phyloP scores from a whole-genome alignment of 2,888 invertebrate species.

The Pecten maximus region DNA sequence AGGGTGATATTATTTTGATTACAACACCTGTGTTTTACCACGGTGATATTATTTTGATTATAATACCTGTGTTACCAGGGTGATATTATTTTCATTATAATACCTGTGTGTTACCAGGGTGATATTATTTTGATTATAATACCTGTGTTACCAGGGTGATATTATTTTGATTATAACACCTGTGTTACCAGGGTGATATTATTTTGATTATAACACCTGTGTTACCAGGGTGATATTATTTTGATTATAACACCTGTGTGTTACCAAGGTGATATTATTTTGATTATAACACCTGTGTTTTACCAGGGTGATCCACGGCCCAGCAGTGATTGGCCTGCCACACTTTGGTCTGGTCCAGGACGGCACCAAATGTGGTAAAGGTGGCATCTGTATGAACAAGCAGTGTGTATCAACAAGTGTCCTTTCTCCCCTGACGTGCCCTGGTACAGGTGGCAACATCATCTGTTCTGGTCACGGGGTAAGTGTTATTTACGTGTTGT shows the following conservation, averaged over 20 bases:
- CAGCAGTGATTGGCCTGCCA: conserved; percentile 74
- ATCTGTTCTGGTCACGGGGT: conserved; percentile 98
- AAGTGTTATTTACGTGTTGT: conserved; percentile 86
- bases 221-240: conserved; percentile 73
- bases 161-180: background rate
- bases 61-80: conserved; percentile 61
- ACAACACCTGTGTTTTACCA: conserved; percentile 52
- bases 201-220: background rate
- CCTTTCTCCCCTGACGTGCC: conserved; percentile 68
- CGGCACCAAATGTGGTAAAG: conserved; percentile 96
- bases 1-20: conserved; percentile 74
- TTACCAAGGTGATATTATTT: background rate
- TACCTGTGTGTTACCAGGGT: conserved; percentile 63
- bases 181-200: conserved; percentile 70
- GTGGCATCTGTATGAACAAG: conserved; percentile 92
- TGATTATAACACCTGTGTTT: conserved; percentile 3
- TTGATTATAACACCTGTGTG: too few species aligned
- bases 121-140: conserved; percentile 58
- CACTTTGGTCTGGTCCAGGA: conserved; percentile 91
- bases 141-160: conserved; percentile 68
- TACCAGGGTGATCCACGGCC: conserved; percentile 76
- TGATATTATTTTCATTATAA: conserved; percentile 63
- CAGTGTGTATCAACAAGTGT: conserved; percentile 68
- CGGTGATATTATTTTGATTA: conserved; percentile 73
- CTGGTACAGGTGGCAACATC: conserved; percentile 84